A percentile compares a stretch with the other conserved stretches of the same genome.
Evolutionary conservation across 35 echinoderm and acorn worm genomes (phyloP).

Genomic region (Heliocidaris tuberculata): DNA sequence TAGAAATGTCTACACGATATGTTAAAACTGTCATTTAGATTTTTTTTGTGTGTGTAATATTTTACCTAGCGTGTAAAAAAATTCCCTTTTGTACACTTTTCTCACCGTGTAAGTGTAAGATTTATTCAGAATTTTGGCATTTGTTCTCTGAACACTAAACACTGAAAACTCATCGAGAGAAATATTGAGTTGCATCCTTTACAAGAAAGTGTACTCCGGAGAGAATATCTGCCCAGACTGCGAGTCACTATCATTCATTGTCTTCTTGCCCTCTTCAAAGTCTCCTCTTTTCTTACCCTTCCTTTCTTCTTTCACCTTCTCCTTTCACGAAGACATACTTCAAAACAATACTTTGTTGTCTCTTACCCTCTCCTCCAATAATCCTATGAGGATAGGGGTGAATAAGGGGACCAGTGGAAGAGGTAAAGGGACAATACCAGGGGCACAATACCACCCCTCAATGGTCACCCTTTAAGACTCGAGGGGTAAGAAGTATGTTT

Average conservation of each 20-base stretch:
- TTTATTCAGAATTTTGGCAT: too few relatives aligned
- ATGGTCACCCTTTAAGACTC: not conserved
- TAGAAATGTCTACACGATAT: too few relatives aligned
- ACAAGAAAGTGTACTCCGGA: not conserved
- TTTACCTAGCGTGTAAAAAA: too few relatives aligned
- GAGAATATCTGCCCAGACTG: not conserved
- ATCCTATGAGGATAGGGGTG: not conserved
- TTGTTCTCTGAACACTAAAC: too few relatives aligned
- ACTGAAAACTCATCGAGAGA: too few relatives aligned
- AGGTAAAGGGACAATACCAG: not conserved
- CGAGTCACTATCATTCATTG: not conserved
- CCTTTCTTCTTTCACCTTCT: not conserved
- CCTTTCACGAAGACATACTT: not conserved
- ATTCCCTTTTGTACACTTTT: too few relatives aligned
- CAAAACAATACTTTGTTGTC: slow-evolving; percentile 17
- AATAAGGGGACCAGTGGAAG: not conserved
- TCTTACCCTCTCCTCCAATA: not conserved
- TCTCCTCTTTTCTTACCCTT: not conserved
- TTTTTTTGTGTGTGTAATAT: too few relatives aligned
- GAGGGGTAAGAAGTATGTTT: not conserved
- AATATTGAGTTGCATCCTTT: too few relatives aligned
- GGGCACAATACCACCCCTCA: slow-evolving; percentile 7
- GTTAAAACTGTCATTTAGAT: too few relatives aligned
- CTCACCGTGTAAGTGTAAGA: too few relatives aligned
- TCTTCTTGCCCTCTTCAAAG: not conserved